Evolutionary conservation across 2,797 vertebrate genomes (phyloP).

Genomic region (Acipenser oxyrinchus): DNA sequence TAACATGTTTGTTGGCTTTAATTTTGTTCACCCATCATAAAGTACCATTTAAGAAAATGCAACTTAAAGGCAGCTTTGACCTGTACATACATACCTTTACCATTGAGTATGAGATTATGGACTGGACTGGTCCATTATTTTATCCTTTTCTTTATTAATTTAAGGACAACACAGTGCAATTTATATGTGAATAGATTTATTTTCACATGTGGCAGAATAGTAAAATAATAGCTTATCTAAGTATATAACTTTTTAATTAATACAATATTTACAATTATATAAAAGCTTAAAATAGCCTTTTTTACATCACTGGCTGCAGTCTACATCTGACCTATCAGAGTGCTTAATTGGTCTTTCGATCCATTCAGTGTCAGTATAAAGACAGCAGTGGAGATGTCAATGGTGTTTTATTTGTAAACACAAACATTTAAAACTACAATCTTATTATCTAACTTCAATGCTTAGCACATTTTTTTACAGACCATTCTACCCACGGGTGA

Average conservation of each 20-base stretch:
- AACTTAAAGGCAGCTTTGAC: constrained; percentile 19
- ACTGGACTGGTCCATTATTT: constrained; percentile 9
- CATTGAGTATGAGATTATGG: too few relatives aligned
- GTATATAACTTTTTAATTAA: constrained; percentile 46
- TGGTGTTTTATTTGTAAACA: background rate
- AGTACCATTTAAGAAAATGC: constrained; percentile 20
- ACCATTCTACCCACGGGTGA: background rate
- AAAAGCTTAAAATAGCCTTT: constrained; percentile 42
- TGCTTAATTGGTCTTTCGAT: constrained; percentile 42
- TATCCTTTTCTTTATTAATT: constrained; percentile 8
- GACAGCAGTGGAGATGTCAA: background rate
- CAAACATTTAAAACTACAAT: too few relatives aligned
- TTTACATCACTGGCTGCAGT: constrained; percentile 22
- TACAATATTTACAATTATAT: constrained; percentile 60
- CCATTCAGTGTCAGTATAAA: background rate
- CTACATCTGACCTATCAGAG: constrained; percentile 33
- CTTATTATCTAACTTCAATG: too few relatives aligned
- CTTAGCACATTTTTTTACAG: background rate
- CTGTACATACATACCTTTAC: too few relatives aligned
- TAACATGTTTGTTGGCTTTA: constrained; percentile 8
- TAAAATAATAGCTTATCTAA: constrained; percentile 49
- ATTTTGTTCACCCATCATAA: constrained; percentile 7
- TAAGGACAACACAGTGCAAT: constrained; percentile 1
- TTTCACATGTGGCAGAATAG: background rate
- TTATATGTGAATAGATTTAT: too few relatives aligned